A percentile compares a stretch with the other conserved stretches of the same genome.
phyloP scores from a whole-genome alignment of 2,888 invertebrate genomes.

The Mongoloraphidia duomilia region DNA sequence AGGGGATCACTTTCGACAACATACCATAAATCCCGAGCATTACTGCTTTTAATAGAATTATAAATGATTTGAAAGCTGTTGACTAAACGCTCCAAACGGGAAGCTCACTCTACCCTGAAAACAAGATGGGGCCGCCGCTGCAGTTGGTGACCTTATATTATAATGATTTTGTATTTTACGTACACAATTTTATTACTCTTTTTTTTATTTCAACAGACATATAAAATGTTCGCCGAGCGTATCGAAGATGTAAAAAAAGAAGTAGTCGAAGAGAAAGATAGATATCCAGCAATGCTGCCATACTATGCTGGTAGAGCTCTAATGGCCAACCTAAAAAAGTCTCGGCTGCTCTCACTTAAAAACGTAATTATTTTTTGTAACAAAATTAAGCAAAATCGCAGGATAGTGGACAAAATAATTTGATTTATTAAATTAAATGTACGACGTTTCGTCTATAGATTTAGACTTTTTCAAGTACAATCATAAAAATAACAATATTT shows the following conservation, averaged over 20 bases:
- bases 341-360: constrained; percentile 42
- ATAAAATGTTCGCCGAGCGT: constrained; percentile 61
- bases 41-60: too few relatives aligned
- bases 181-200: not conserved
- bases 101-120: too few relatives aligned
- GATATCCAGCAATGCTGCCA: constrained; percentile 51
- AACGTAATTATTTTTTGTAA: constrained; percentile 29
- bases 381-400: too few relatives aligned
- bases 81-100: too few relatives aligned
- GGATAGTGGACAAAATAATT: too few relatives aligned
- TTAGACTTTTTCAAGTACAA: too few relatives aligned
- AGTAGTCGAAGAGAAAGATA: constrained; percentile 41
- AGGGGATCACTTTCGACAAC: too few relatives aligned
- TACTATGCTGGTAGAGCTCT: constrained; percentile 58
- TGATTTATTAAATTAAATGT: too few relatives aligned
- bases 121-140: not conserved
- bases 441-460: too few relatives aligned
- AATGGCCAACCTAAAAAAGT: constrained; percentile 50
- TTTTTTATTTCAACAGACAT: constrained; percentile 35
- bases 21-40: too few relatives aligned
- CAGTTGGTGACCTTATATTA: not conserved
- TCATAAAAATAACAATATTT: too few relatives aligned
- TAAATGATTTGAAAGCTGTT: too few relatives aligned
- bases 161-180: constrained; percentile 5
- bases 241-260: constrained; percentile 60